Evolutionary conservation across 1,140 invertebrate species (phyloP).

Genomic region (Aphelinus atriplicis): DNA sequence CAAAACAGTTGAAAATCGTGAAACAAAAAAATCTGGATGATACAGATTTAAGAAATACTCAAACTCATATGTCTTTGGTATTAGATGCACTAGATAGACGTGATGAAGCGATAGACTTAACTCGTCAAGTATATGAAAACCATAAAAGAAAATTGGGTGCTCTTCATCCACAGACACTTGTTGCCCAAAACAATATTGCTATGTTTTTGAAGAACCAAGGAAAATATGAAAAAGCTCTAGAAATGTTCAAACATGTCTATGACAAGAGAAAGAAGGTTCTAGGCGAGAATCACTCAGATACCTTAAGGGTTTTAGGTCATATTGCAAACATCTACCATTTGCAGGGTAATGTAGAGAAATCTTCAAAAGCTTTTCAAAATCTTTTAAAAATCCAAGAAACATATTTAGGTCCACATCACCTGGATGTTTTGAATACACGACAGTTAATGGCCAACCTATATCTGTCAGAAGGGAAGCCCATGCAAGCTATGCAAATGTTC

Average conservation of each 20-base stretch:
- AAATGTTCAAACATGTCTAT: conserved; percentile 43
- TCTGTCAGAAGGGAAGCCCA: conserved; percentile 28
- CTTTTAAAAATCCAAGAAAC: background rate
- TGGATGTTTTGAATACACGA: conserved; percentile 36
- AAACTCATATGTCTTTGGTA: too few relatives aligned
- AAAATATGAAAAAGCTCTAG: conserved; percentile 49
- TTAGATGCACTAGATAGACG: too few relatives aligned
- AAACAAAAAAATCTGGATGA: too few relatives aligned
- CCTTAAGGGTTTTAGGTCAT: conserved; percentile 35
- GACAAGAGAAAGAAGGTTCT: conserved; percentile 42
- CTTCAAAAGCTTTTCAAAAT: background rate
- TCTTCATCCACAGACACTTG: background rate
- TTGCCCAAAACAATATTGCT: background rate
- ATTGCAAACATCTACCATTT: conserved; percentile 32
- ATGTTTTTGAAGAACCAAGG: conserved; percentile 27
- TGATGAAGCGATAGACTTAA: too few relatives aligned
- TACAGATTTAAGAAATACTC: too few relatives aligned
- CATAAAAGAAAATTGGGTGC: background rate
- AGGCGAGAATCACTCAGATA: conserved; percentile 34
- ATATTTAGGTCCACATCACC: too few relatives aligned
- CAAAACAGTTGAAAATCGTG: background rate
- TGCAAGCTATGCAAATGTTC: conserved; percentile 20
- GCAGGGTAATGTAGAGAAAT: background rate
- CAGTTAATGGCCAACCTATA: conserved; percentile 35
- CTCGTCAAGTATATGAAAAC: background rate